Conservation (phyloP, 2,888 invertebrate species). For the Nipponacmea schrenckii region DNA sequence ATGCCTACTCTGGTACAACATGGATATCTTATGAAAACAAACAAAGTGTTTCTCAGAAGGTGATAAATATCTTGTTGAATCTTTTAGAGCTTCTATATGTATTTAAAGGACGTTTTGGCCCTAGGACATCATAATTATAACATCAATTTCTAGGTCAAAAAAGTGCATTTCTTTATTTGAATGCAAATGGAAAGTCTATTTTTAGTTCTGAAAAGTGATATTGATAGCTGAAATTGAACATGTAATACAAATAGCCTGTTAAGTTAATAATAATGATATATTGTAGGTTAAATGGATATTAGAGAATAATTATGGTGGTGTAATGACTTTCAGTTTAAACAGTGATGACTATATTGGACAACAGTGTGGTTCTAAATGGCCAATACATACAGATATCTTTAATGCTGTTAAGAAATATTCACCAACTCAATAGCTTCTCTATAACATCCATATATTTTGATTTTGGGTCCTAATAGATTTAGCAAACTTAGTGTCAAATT, state of each 20-base stretch:
- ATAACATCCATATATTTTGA: too few relatives aligned
- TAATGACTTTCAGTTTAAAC: slow-evolving; percentile 39
- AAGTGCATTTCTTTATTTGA: too few relatives aligned
- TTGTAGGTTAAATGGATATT: slow-evolving; percentile 40
- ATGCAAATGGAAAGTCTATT: too few relatives aligned
- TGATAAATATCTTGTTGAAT: not conserved
- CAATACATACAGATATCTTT: slow-evolving; percentile 33
- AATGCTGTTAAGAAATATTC: slow-evolving; percentile 7
- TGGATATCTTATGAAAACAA: slow-evolving; percentile 43
- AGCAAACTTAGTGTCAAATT: too few relatives aligned
- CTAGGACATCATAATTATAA: too few relatives aligned
- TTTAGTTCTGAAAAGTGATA: not conserved
- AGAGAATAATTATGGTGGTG: slow-evolving; percentile 35
- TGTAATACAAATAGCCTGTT: too few relatives aligned
- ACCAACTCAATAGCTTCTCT: too few relatives aligned
- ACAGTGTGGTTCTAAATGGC: slow-evolving; percentile 37
- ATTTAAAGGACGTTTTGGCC: too few relatives aligned
- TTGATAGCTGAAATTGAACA: too few relatives aligned
- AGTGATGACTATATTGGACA: slow-evolving; percentile 34
- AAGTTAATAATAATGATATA: slow-evolving; percentile 31
- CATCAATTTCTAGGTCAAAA: too few relatives aligned
- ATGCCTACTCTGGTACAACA: slow-evolving; percentile 36
- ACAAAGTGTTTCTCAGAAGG: slow-evolving; percentile 37
- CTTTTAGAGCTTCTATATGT: not conserved
- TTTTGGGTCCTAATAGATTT: too few relatives aligned